These are phyloP conservation scores for Pogonophryne albipinna DNA, from an alignment of 2,797 vertebrate species.

Conservation along the genomic window DNA sequence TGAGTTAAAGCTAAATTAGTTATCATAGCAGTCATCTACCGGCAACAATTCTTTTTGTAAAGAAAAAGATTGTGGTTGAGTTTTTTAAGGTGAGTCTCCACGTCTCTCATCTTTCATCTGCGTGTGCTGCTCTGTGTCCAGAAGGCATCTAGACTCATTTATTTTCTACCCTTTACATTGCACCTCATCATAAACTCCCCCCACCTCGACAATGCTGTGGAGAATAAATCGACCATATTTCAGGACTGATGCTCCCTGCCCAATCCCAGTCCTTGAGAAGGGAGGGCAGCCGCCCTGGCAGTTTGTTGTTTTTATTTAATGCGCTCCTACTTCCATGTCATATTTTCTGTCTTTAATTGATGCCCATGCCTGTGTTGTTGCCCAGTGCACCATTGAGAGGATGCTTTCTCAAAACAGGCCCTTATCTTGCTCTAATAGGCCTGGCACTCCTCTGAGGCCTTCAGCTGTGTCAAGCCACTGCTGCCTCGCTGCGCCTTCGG, in stretches of 20 bases:
- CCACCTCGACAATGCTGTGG: conserved; percentile 71
- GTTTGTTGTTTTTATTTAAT: conserved; percentile 87
- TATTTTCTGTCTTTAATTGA: conserved; percentile 88
- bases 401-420: conserved; percentile 86
- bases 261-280: conserved; percentile 74
- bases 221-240: conserved; percentile 82
- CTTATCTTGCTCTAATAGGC: conserved; percentile 89
- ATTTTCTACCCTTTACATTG: conserved; percentile 85
- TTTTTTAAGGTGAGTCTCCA: conserved; percentile 73
- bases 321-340: conserved; percentile 83
- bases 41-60: conserved; percentile 68
- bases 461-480: conserved; percentile 87
- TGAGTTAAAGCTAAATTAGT: conserved; percentile 87
- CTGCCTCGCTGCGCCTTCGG: conserved; percentile 81
- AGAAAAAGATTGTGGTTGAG: conserved; percentile 62
- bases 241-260: conserved; percentile 74
- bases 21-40: conserved; percentile 76
- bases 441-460: conserved; percentile 86
- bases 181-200: conserved; percentile 82
- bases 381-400: conserved; percentile 82
- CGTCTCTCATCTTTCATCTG: conserved; percentile 79
- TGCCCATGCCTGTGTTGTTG: conserved; percentile 80
- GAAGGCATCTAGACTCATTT: conserved; percentile 89
- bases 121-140: conserved; percentile 77
- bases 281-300: conserved; percentile 71